phyloP scores from a whole-genome alignment of 1,140 invertebrate species.

The Lordiphosa mommai region DNA sequence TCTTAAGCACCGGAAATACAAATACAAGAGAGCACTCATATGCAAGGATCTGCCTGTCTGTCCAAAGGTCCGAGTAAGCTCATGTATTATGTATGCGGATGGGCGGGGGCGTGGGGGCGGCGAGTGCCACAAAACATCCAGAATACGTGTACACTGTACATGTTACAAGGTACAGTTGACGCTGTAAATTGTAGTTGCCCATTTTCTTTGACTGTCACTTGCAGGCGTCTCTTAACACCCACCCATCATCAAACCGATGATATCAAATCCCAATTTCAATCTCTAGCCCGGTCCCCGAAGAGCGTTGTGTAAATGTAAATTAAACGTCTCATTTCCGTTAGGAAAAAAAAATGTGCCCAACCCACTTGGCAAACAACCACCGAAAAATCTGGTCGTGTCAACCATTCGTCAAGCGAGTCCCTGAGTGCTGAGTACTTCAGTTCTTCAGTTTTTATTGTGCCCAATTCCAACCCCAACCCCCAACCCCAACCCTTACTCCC shows the following conservation, averaged over 20 bases:
- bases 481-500: constrained; percentile 1
- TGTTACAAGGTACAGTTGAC: constrained; percentile 62
- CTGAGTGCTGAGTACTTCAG: constrained; percentile 21
- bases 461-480: constrained; percentile 16
- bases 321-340: constrained; percentile 75
- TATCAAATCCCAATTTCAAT: constrained; percentile 32
- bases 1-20: constrained; percentile 76
- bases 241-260: constrained; percentile 11
- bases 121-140: too few species aligned
- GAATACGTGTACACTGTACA: too few species aligned
- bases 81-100: too few species aligned
- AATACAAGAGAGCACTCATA: constrained; percentile 26
- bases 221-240: constrained; percentile 23
- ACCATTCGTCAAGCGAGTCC: constrained; percentile 58
- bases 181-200: constrained; percentile 36
- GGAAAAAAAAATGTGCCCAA: constrained; percentile 21
- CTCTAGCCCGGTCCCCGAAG: constrained; percentile 3
- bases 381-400: constrained; percentile 52
- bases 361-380: constrained; percentile 39
- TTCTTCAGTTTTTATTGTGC: constrained; percentile 26
- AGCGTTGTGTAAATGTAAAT: constrained; percentile 72
- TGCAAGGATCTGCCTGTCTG: background rate
- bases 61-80: background rate
- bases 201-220: constrained; percentile 61
- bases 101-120: too few species aligned